Conservation (phyloP, 2,113 vertebrate species). For the Thalassarche chlororhynchos region DNA sequence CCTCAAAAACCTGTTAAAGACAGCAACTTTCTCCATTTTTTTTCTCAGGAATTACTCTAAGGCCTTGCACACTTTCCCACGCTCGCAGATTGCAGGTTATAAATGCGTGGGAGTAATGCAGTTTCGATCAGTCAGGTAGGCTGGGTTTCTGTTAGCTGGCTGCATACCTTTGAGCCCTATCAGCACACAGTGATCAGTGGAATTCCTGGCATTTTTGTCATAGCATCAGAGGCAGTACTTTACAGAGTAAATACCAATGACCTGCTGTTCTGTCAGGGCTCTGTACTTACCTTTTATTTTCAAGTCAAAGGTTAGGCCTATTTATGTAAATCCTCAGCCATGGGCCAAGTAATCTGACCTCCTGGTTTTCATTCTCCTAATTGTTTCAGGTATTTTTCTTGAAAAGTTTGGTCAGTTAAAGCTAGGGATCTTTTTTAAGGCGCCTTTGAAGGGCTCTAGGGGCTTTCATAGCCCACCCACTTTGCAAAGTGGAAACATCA, state of each 20-base stretch:
- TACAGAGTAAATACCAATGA: constrained; percentile 74
- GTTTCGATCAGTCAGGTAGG: constrained; percentile 75
- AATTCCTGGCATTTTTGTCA: constrained; percentile 81
- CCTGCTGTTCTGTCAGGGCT: constrained; percentile 73
- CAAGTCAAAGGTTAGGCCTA: constrained; percentile 77
- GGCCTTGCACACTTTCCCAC: constrained; percentile 66
- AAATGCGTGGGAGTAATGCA: constrained; percentile 70
- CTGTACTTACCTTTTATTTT: constrained; percentile 79
- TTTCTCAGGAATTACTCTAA: constrained; percentile 27
- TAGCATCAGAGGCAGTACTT: constrained; percentile 73
- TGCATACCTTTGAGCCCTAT: constrained; percentile 70
- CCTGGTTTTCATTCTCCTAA: constrained; percentile 76
- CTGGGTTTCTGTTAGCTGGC: constrained; percentile 72
- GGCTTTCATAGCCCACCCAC: constrained; percentile 76
- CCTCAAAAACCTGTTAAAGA: not conserved
- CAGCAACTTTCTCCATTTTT: not conserved
- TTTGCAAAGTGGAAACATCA: constrained; percentile 75
- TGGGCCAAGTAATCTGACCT: constrained; percentile 76
- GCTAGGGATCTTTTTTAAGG: constrained; percentile 60
- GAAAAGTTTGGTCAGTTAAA: constrained; percentile 74
- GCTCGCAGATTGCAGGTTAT: constrained; percentile 52
- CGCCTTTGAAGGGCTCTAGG: constrained; percentile 74
- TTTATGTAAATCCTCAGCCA: constrained; percentile 81
- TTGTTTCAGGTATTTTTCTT: constrained; percentile 79
- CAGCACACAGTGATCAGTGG: constrained; percentile 75